Conservation (phyloP, 2,888 invertebrate genomes). For the Epinotia ramella region DNA sequence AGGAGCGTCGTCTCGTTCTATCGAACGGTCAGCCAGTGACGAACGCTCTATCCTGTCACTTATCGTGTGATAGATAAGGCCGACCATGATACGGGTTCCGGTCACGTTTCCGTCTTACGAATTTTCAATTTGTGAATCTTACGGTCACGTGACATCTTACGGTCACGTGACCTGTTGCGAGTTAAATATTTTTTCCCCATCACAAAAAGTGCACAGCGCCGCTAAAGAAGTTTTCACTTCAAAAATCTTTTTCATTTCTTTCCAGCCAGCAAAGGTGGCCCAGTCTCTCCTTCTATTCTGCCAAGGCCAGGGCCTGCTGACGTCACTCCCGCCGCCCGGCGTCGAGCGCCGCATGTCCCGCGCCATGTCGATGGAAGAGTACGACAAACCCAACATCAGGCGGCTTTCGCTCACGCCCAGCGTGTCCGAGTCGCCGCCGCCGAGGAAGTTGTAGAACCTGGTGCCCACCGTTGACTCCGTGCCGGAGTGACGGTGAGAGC, state of each 20-base stretch:
- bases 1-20: no score
- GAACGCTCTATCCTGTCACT: no score
- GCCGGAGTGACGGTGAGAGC: conserved; percentile 52
- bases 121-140: no score
- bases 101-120: no score
- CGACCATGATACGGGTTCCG: no score
- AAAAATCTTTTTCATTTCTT: conserved; percentile 38
- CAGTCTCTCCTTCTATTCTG: conserved; percentile 94
- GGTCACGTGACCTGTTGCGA: no score
- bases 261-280: conserved; percentile 93
- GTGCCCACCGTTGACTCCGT: conserved; percentile 55
- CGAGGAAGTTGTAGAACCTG: conserved; percentile 68
- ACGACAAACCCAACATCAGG: conserved; percentile 92
- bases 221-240: no score
- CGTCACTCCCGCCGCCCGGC: conserved; percentile 92
- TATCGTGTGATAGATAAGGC: no score
- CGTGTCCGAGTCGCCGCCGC: conserved; percentile 71
- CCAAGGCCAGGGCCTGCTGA: conserved; percentile 94
- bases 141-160: no score
- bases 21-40: no score
- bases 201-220: no score
- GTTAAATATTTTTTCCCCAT: no score
- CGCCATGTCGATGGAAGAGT: conserved; percentile 93
- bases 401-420: conserved; percentile 87
- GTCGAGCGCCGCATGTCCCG: conserved; percentile 89